Base-by-base conservation (phyloP, 2,797 vertebrate genomes). In the Lithobates pipiens region DNA sequence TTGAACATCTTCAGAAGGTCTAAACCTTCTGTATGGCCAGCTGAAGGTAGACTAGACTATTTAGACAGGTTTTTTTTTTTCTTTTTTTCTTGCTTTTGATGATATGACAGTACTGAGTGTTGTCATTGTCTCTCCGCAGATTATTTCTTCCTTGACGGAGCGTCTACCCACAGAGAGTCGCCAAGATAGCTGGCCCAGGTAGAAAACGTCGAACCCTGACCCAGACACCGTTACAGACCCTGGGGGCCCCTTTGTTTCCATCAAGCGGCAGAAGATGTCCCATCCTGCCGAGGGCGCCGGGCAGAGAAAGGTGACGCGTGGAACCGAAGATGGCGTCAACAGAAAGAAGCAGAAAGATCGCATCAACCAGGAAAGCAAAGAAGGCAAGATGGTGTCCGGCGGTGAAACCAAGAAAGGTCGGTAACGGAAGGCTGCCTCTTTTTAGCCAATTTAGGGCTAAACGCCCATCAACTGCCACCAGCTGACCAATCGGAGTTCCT, bases 161-260 rank as follows among this genome's bases (percentile, higher is more conserved):
- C 93, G 90, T 95, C 96, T 96, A 94, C 92, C 92, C 94, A 93
- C 94, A 93, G 92, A 97, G 96, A 96, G 93, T 96, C 97, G 98
- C 98, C 98, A 99, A 99, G 95, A 99, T 99, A 99, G 98, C 98
- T 92, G 98, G 97, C 94, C 96, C 98, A 90, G 96, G 97, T 95
- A 99, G 97, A 94, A 99, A 99, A 94, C 97, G 97, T 92, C 97
- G 95, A 94, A 97, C 95, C 96, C 98, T 97, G 97, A 99, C 95
- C 97, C 97, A 96, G 97, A 98, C 95, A 93, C 97, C 93, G 95
- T 97, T 94, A 97, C 97, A 34, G 96, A 98, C 92, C 95, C 96
- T 75, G 93, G 96, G 4, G 96, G 96, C 93, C 96, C 93, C 92
- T 96, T 96, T 88, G 94, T 98, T 88, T 96, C 96, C 65, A 95